Evolutionary conservation across 2,888 invertebrate genomes (phyloP), one percentile per base, ranked within the genome.

Genomic region (Tenthredo notha): DNA sequence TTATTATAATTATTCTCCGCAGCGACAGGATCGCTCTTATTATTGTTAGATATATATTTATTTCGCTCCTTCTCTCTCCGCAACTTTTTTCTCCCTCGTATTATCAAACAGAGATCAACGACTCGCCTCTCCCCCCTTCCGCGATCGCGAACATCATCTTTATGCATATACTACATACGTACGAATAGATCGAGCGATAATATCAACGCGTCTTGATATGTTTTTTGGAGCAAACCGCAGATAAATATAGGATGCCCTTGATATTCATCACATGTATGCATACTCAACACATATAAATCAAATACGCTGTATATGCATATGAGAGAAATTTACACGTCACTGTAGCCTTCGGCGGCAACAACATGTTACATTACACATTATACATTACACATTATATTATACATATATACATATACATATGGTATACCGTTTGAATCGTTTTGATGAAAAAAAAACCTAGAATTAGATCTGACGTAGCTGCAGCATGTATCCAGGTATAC

Each of bases 81-180:
- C 18, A 54, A n/a, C n/a, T n/a, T 6, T 54, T 54, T n/a, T 6
- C 1, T 18, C n/a, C 6, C 18, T n/a, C 5, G n/a, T 67, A 18
- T 33, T 67, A 67, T 33, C 33, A 67, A 33, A 67, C 33, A 15
- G 18, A 33, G 67, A 67, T 67, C 67, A 67, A 67, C 67, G 67
- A 67, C 61, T 67, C 29, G 33, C 4, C 3, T n/a, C n/a, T n/a
- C n/a, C 18, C 67, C 65, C 15, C 29, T 1, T 1, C n/a, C n/a
- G n/a, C n/a, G 29, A 33, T 65, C 29, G 65, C 65, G 15, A 18
- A 61, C 15, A 61, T 58, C 58, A 61, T 65, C 29, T 29, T 12
- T 3, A 29, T 21, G n/a, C 21, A 61, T 25, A 61, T 61, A n/a
- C 10, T 6, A 18, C 7, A 54, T 37, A 37, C 37, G 37, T 33